A percentile compares a stretch with the other conserved stretches of the same genome.
These are phyloP conservation scores for Hetaerina titia DNA, from an alignment of 2,888 invertebrate genomes.

Conservation along the genomic window DNA sequence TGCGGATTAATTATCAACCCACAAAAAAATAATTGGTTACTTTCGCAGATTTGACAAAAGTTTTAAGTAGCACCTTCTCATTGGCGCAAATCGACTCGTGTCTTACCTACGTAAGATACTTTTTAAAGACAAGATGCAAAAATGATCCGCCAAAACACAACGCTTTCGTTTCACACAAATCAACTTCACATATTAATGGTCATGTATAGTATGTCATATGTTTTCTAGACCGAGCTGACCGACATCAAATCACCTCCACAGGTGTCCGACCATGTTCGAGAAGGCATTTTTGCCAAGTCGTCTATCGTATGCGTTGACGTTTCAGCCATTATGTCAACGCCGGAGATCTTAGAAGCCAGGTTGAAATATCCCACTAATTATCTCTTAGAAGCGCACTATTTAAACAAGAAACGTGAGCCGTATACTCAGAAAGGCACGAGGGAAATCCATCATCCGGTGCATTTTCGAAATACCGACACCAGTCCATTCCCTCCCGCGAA, in stretches of 20 bases:
- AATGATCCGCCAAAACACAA: too few species aligned
- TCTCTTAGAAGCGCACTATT: background rate
- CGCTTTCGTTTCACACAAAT: too few species aligned
- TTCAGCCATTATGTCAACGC: background rate
- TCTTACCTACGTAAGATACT: too few species aligned
- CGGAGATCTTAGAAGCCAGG: background rate
- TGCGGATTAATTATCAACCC: too few species aligned
- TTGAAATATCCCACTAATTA: background rate
- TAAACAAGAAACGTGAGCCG: background rate
- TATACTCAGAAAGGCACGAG: background rate
- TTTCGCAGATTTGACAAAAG: too few species aligned
- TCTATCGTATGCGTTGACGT: background rate
- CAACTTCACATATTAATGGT: too few species aligned
- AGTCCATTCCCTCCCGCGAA: slow-evolving; percentile 4
- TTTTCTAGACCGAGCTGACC: too few species aligned
- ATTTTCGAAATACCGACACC: background rate
- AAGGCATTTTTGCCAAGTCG: background rate
- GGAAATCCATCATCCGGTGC: slow-evolving; percentile 4
- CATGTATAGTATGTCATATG: too few species aligned
- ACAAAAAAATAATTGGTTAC: too few species aligned
- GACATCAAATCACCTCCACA: background rate
- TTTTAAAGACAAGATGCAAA: too few species aligned
- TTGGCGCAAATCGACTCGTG: too few species aligned
- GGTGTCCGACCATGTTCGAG: background rate
- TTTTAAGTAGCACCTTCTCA: too few species aligned